phyloP scores from a whole-genome alignment of 2,797 vertebrate species.

The Semotilus atromaculatus region DNA sequence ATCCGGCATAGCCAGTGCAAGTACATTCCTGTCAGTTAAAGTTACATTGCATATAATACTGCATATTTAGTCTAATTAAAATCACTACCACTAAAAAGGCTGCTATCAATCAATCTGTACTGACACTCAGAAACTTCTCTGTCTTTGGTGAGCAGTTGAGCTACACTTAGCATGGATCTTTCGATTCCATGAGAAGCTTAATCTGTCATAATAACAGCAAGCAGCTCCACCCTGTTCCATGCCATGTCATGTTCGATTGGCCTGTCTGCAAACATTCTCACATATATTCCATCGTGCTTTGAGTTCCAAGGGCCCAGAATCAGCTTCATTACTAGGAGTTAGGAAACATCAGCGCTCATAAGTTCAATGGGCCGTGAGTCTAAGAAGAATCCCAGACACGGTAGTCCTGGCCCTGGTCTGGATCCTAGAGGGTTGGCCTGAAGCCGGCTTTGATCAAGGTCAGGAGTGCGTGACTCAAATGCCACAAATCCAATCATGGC shows the following conservation, averaged over 20 bases:
- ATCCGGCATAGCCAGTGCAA: neutral
- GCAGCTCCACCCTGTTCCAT: conserved; percentile 65
- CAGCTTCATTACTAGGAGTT: conserved; percentile 64
- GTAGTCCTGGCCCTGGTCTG: conserved; percentile 64
- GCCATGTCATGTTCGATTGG: conserved; percentile 71
- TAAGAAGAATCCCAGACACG: conserved; percentile 63
- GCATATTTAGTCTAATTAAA: neutral
- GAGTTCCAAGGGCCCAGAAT: conserved; percentile 51
- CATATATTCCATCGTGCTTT: conserved; percentile 63
- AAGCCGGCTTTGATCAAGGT: conserved; percentile 74
- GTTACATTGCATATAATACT: neutral
- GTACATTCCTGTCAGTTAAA: neutral
- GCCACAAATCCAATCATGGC: conserved; percentile 69
- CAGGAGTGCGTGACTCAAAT: conserved; percentile 68
- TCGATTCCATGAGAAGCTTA: conserved; percentile 69
- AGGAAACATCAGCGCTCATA: conserved; percentile 53
- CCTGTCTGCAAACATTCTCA: conserved; percentile 55
- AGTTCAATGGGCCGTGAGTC: conserved; percentile 67
- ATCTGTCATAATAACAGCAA: conserved; percentile 73
- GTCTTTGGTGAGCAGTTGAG: conserved; percentile 51
- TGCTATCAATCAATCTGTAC: neutral
- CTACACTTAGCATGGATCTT: conserved; percentile 61
- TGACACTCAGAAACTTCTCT: neutral
- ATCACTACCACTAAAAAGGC: neutral
- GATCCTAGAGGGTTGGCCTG: conserved; percentile 48